phyloP scores from a whole-genome alignment of 2,113 vertebrate species.

The crab-eating macaque (Macaca fascicularis) region DNA sequence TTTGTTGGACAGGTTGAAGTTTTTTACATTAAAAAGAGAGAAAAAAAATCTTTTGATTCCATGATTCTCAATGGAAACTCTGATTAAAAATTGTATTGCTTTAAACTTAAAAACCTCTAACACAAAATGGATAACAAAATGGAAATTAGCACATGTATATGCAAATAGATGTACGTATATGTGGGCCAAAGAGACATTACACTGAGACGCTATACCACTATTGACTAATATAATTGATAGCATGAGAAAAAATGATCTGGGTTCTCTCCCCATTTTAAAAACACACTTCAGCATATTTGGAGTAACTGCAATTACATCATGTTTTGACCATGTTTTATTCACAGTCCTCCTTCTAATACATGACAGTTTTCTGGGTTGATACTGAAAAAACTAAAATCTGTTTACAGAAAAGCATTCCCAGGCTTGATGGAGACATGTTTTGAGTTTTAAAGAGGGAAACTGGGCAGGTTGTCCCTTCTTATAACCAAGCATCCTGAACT shows the following conservation, averaged over 20 bases:
- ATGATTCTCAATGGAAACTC: constrained; percentile 38
- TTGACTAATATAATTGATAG: neutral
- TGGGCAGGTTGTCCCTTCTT: neutral
- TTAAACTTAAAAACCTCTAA: neutral
- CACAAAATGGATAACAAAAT: neutral
- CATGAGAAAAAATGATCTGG: neutral
- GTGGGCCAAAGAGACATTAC: neutral
- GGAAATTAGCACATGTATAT: neutral
- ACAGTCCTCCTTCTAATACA: neutral
- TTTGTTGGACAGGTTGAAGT: constrained; percentile 59
- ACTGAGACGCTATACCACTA: neutral
- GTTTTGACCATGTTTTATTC: neutral
- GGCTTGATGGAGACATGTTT: neutral
- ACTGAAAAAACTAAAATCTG: neutral
- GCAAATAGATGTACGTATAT: neutral
- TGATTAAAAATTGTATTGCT: neutral
- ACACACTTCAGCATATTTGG: neutral
- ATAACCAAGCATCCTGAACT: neutral
- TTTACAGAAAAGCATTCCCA: neutral
- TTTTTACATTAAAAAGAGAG: constrained; percentile 16
- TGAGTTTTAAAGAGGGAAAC: neutral
- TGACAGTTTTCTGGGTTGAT: neutral
- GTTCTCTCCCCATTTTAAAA: constrained; percentile 14
- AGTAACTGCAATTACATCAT: neutral
- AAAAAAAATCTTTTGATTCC: neutral